Evolutionary conservation across 2,797 vertebrate species (phyloP).

Genomic region (Syngnathus acus): DNA sequence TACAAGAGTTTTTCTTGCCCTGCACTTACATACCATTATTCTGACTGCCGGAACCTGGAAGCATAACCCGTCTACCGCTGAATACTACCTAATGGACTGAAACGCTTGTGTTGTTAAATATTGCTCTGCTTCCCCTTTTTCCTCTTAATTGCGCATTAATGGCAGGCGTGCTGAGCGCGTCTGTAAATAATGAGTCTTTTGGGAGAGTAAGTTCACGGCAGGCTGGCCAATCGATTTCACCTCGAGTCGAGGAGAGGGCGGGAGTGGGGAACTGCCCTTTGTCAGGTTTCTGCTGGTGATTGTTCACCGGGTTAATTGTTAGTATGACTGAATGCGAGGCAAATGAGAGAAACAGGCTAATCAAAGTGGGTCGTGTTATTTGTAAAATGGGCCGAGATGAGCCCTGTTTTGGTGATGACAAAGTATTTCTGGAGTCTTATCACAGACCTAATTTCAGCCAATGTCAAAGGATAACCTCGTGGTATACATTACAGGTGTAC

Average conservation of each 20-base stretch:
- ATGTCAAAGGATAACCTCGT: too few species aligned
- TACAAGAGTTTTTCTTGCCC: conserved; percentile 8
- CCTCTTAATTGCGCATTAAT: conserved; percentile 65
- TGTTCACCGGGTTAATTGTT: conserved; percentile 45
- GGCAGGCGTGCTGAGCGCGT: conserved; percentile 47
- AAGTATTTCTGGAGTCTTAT: neutral
- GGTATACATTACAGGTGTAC: too few species aligned
- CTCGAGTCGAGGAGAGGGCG: conserved; percentile 37
- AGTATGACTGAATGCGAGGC: neutral
- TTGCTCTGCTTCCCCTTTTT: conserved; percentile 43
- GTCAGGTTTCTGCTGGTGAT: conserved; percentile 37
- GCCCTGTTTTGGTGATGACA: neutral
- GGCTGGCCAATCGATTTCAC: conserved; percentile 47
- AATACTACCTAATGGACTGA: conserved; percentile 41
- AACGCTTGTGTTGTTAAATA: conserved; percentile 50
- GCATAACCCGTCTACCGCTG: conserved; percentile 20
- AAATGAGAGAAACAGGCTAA: conserved; percentile 7
- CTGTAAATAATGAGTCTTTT: conserved; percentile 52
- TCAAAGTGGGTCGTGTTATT: conserved; percentile 31
- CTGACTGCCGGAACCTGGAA: conserved; percentile 24
- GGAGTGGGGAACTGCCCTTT: conserved; percentile 12
- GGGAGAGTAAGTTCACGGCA: conserved; percentile 35
- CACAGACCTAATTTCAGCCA: neutral
- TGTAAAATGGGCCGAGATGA: conserved; percentile 15
- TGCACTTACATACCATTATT: neutral